Evolutionary conservation across 2,888 invertebrate genomes (phyloP), one percentile per base, ranked within the genome.

Genomic region (Mimas tiliae): DNA sequence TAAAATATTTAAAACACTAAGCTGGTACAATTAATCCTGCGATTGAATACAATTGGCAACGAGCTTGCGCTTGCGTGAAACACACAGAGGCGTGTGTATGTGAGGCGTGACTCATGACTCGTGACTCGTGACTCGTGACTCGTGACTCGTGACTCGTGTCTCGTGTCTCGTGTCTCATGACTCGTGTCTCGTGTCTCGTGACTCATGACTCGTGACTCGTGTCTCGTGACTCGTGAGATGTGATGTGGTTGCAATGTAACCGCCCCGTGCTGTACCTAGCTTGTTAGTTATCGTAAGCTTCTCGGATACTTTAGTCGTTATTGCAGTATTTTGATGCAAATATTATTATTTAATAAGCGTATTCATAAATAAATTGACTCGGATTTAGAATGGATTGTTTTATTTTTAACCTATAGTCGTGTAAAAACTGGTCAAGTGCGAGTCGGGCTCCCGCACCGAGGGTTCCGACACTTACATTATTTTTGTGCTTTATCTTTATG

Each of bases 351-450:
- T 86, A 84, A 86, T 91, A 92, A 91, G 90, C 89, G 89, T 93
- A 92, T 90, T 92, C 89, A 82, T 93, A 91, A 92, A 93, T 93
- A 93, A 92, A 93, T 91, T 91, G 92, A 93, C 90, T 92, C 90
- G 84, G 86, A 91, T 90, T 90, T 89, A 90, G 85, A 81, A 70
- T 71, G 75, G 64, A 72, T 71, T 75, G 84, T 88, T 86, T 89
- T 80, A 80, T 84, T 85, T 77, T 27, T 27, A 34, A 6, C 14
- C 19, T 45, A 9, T 38, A 38, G 1, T 3, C 27, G n/a, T 27
- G 4, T 27, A 4, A 27, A 27, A 27, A 27, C n/a, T n/a, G n/a
- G n/a, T n/a, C n/a, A n/a, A n/a, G n/a, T n/a, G n/a, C n/a, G n/a
- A n/a, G n/a, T n/a, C n/a, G n/a, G n/a, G n/a, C n/a, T n/a, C n/a